These are phyloP conservation scores for Leucophora obtusa DNA, from an alignment of 2,888 invertebrate species.

Conservation along the genomic window DNA sequence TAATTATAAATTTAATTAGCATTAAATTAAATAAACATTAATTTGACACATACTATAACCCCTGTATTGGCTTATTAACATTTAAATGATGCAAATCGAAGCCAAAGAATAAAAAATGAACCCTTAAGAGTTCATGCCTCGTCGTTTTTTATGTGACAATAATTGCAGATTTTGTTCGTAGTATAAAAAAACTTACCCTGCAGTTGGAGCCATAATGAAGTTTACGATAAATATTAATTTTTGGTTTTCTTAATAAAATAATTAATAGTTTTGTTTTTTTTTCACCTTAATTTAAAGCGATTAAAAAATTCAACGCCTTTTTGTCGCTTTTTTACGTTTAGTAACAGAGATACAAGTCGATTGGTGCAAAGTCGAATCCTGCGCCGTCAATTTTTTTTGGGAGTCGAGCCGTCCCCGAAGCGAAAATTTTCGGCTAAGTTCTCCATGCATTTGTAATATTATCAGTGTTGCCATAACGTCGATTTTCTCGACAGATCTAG, in stretches of 20 bases:
- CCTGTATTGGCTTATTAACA: background rate
- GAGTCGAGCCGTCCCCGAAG: too few species aligned
- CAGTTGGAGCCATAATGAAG: slow-evolving; percentile 57
- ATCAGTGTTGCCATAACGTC: too few species aligned
- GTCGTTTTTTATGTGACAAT: slow-evolving; percentile 36
- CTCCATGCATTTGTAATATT: too few species aligned
- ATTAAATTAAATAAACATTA: slow-evolving; percentile 19
- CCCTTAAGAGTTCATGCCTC: slow-evolving; percentile 39
- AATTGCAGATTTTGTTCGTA: slow-evolving; percentile 1
- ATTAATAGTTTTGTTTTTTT: slow-evolving; percentile 19
- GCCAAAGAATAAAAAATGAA: slow-evolving; percentile 26
- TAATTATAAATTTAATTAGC: background rate
- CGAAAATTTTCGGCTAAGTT: too few species aligned
- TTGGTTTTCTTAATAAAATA: slow-evolving; percentile 31
- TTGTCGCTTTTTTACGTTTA: slow-evolving; percentile 35
- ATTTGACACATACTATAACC: background rate
- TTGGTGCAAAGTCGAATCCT: too few species aligned
- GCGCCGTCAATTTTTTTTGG: too few species aligned
- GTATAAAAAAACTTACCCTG: slow-evolving; percentile 53
- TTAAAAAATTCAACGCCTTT: slow-evolving; percentile 57
- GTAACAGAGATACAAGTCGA: slow-evolving; percentile 32
- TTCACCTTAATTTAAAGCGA: slow-evolving; percentile 39
- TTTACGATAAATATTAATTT: slow-evolving; percentile 36
- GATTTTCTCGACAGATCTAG: too few species aligned
- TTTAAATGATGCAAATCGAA: slow-evolving; percentile 2